These are phyloP conservation scores for Apodemia mormo DNA, from an alignment of 2,888 invertebrate genomes.

Conservation along the genomic window DNA sequence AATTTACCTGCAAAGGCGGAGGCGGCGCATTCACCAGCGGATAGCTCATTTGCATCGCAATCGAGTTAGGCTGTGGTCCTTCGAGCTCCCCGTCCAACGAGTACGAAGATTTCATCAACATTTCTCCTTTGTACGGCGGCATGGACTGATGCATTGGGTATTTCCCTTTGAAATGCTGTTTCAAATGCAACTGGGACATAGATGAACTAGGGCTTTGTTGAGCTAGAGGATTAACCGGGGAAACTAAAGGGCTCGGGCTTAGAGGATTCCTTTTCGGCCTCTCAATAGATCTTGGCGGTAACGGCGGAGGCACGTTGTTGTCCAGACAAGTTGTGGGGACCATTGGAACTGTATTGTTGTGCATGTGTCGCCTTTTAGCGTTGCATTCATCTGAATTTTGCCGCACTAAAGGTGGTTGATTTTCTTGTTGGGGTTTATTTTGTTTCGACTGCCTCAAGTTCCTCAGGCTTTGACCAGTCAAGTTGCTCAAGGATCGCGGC, in stretches of 20 bases:
- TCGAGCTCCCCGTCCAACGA: conserved; percentile 69
- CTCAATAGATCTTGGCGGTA: conserved; percentile 62
- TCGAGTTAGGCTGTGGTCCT: conserved; percentile 80
- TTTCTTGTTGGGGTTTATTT: conserved; percentile 25
- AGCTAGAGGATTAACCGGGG: conserved; percentile 50
- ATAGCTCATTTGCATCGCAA: conserved; percentile 84
- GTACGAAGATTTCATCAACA: conserved; percentile 57
- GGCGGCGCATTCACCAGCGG: conserved; percentile 82
- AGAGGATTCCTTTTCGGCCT: conserved; percentile 54
- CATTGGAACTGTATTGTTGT: conserved; percentile 65
- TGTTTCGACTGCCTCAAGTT: conserved; percentile 60
- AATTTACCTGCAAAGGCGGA: conserved; percentile 68
- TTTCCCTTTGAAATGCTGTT: conserved; percentile 50
- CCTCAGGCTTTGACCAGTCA: conserved; percentile 70
- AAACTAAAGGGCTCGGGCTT: conserved; percentile 41
- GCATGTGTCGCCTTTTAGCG: conserved; percentile 48
- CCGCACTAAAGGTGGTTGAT: conserved; percentile 54
- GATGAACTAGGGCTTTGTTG: conserved; percentile 45
- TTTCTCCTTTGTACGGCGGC: conserved; percentile 53
- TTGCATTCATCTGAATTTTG: conserved; percentile 61
- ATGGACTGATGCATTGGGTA: conserved; percentile 61
- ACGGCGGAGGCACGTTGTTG: conserved; percentile 63
- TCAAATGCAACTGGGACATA: conserved; percentile 37
- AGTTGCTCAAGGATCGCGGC: conserved; percentile 71
- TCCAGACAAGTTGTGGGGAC: conserved; percentile 72